A percentile compares a stretch with the other conserved stretches of the same genome.
These are phyloP conservation scores for Tetranychus truncatus DNA, from an alignment of 2,888 invertebrate genomes.

Conservation along the genomic window DNA sequence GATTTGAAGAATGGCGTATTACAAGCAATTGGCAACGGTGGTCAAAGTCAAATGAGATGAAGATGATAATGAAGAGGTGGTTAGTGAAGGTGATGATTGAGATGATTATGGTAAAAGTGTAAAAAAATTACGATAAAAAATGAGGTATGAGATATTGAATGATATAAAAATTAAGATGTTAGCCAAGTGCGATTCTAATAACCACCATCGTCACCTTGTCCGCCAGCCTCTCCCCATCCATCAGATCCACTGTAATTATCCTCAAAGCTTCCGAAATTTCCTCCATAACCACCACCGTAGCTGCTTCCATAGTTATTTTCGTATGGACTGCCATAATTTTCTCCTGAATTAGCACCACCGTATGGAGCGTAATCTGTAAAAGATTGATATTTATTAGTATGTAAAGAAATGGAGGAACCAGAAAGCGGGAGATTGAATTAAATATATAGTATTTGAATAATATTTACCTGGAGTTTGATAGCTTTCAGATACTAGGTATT, in stretches of 20 bases:
- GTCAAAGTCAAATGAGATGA: not conserved
- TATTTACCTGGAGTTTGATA: not conserved
- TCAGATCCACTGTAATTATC: not conserved
- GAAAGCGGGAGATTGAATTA: too few relatives aligned
- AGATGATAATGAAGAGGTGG: not conserved
- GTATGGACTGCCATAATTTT: not conserved
- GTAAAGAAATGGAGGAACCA: too few relatives aligned
- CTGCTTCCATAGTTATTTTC: not conserved
- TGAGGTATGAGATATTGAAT: not conserved
- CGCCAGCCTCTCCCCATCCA: not conserved
- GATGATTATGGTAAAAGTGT: not conserved
- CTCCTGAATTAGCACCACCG: not conserved
- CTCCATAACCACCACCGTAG: not conserved
- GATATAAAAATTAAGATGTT: too few relatives aligned
- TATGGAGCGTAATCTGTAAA: not conserved
- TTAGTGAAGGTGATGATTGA: too few relatives aligned
- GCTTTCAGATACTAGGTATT: not conserved
- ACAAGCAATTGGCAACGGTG: not conserved
- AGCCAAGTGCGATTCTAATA: not conserved
- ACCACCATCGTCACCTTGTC: not conserved
- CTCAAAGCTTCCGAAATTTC: not conserved
- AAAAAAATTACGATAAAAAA: not conserved
- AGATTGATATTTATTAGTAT: not conserved
- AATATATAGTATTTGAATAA: too few relatives aligned
- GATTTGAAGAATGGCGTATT: not conserved